Conservation (phyloP, 2,113 vertebrate species). For the Micronisus gabar region DNA sequence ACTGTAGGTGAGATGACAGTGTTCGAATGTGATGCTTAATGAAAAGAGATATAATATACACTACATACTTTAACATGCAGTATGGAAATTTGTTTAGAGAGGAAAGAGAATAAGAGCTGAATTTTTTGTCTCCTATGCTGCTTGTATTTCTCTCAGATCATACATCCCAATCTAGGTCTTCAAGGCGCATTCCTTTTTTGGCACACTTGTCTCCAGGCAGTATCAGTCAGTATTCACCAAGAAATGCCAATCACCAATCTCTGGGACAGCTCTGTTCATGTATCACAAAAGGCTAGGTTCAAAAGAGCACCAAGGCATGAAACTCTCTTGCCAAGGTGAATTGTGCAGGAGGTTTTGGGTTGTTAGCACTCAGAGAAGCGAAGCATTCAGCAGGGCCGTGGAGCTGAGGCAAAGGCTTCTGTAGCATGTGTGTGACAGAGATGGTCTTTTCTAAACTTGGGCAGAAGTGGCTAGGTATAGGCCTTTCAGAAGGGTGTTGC, state of each 20-base stretch:
- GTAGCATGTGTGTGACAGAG: neutral
- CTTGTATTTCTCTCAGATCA: neutral
- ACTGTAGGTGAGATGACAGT: neutral
- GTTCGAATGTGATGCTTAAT: neutral
- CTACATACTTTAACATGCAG: neutral
- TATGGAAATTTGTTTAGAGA: neutral
- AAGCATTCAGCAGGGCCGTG: accelerated
- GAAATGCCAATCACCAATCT: neutral
- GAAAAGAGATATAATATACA: neutral
- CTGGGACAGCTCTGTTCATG: neutral
- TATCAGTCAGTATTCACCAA: neutral
- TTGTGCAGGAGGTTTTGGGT: neutral
- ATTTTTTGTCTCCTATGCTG: neutral
- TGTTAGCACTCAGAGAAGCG: neutral
- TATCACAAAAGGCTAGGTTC: neutral
- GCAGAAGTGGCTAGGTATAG: neutral
- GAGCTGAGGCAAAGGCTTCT: neutral
- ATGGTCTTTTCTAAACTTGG: neutral
- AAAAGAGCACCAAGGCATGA: neutral
- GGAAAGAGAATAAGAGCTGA: neutral
- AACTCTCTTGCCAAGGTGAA: neutral
- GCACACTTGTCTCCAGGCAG: neutral
- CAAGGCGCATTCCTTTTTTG: neutral
- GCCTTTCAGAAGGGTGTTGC: neutral
- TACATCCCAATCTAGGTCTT: neutral